Evolutionary conservation across 1,140 invertebrate genomes (phyloP).

Genomic region (Probaryconus sp.): DNA sequence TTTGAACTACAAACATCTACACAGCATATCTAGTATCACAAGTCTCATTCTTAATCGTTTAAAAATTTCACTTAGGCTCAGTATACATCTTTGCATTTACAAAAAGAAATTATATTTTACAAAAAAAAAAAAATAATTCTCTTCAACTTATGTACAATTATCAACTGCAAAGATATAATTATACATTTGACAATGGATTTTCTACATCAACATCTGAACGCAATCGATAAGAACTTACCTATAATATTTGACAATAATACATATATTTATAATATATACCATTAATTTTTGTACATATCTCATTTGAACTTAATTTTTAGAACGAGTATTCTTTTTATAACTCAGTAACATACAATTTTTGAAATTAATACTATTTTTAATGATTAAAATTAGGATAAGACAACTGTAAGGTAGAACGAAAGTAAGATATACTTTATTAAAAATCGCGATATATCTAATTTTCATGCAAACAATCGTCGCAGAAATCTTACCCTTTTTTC

Average conservation of each 20-base stretch:
- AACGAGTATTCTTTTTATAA: slow-evolving; percentile 40
- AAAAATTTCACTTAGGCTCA: slow-evolving; percentile 17
- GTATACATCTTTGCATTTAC: slow-evolving; percentile 1
- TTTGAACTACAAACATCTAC: slow-evolving; percentile 43
- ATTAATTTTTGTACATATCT: slow-evolving; percentile 10
- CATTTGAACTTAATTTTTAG: slow-evolving; percentile 21
- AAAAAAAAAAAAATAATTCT: slow-evolving; percentile 35
- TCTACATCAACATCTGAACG: too few species aligned
- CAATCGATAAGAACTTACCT: too few species aligned
- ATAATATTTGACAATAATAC: neutral
- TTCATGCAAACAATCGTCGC: neutral
- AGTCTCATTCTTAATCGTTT: slow-evolving; percentile 60
- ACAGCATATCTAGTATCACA: slow-evolving; percentile 76
- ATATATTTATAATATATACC: neutral
- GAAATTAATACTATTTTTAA: slow-evolving; percentile 19
- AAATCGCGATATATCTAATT: too few species aligned
- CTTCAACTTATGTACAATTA: slow-evolving; percentile 27
- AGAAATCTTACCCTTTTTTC: too few species aligned
- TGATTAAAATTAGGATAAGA: slow-evolving; percentile 16
- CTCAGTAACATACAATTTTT: slow-evolving; percentile 16
- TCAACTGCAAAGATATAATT: too few species aligned
- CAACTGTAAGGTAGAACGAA: slow-evolving; percentile 1
- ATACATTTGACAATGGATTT: slow-evolving; percentile 11
- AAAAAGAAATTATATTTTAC: slow-evolving; percentile 12
- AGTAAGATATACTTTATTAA: too few species aligned